Percentiles rank a stretch among this genome's conserved stretches.
phyloP scores from a whole-genome alignment of 2,888 invertebrate genomes.

The Bedellia somnulentella region DNA sequence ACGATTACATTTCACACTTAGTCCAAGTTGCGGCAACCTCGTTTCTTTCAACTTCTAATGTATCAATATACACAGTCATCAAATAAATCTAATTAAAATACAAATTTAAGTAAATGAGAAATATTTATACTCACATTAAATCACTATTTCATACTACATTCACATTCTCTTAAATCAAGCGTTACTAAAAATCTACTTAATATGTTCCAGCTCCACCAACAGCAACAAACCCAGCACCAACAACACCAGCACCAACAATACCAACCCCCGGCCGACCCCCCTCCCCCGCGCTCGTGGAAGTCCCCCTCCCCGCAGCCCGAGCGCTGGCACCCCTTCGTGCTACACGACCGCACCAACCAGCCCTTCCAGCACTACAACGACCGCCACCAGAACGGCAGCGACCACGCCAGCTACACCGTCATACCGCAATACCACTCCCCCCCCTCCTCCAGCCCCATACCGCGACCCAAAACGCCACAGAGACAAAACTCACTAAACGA shows the following conservation, averaged over 20 bases:
- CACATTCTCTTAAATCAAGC: too few relatives aligned
- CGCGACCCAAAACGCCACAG: conserved; percentile 59
- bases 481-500: conserved; percentile 17
- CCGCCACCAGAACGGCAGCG: conserved; percentile 68
- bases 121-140: too few relatives aligned
- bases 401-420: conserved; percentile 62
- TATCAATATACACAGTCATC: too few relatives aligned
- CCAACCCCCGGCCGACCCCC: conserved; percentile 20
- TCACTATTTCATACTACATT: too few relatives aligned
- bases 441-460: conserved; percentile 65
- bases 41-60: too few relatives aligned
- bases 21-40: too few relatives aligned
- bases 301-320: conserved; percentile 12
- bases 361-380: conserved; percentile 31
- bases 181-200: too few relatives aligned
- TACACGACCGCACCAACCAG: conserved; percentile 60
- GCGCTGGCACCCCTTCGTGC: conserved; percentile 52
- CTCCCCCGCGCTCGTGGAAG: background rate
- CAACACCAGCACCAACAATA: conserved; percentile 16
- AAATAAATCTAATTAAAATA: too few relatives aligned
- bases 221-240: conserved; percentile 11
- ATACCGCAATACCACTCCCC: conserved; percentile 58
- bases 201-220: conserved; percentile 19
- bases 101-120: too few relatives aligned
- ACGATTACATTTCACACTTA: too few relatives aligned